Conservation (phyloP, 1,140 invertebrate genomes). For the Caenorhabditis inopinata region DNA sequence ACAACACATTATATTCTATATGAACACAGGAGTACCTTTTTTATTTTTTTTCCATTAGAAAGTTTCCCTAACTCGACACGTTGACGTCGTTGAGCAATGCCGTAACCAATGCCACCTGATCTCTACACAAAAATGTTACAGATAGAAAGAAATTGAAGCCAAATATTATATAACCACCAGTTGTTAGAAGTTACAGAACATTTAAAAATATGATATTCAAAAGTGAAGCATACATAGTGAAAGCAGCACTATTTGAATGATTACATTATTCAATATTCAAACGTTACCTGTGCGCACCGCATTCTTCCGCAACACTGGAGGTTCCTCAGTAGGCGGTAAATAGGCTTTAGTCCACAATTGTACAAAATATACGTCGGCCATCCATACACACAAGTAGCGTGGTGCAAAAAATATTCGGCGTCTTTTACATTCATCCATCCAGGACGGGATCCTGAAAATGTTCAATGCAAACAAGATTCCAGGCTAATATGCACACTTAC, state of each 20-base stretch:
- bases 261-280: too few species aligned
- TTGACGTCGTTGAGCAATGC: background rate
- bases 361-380: conserved; percentile 79
- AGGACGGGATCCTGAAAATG: background rate
- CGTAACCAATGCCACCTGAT: too few species aligned
- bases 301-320: conserved; percentile 46
- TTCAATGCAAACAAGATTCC: too few species aligned
- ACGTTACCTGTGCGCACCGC: conserved; percentile 46
- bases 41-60: conserved; percentile 10
- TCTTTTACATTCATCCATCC: conserved; percentile 39
- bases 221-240: too few species aligned
- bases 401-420: conserved; percentile 70
- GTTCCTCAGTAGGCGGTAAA: conserved; percentile 46
- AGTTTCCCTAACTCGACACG: conserved; percentile 39
- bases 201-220: too few species aligned
- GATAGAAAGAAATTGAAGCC: too few species aligned
- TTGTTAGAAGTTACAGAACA: too few species aligned
- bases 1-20: too few species aligned
- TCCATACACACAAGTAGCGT: conserved; percentile 81
- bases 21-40: conserved; percentile 1
- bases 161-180: too few species aligned
- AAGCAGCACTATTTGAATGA: too few species aligned
- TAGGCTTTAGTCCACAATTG: conserved; percentile 52
- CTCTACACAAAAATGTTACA: too few species aligned
- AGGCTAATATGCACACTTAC: background rate